Evolutionary conservation across 2,113 vertebrate genomes (phyloP), one percentile per base, ranked within the genome.

Genomic region (Ceyx melanurus): DNA sequence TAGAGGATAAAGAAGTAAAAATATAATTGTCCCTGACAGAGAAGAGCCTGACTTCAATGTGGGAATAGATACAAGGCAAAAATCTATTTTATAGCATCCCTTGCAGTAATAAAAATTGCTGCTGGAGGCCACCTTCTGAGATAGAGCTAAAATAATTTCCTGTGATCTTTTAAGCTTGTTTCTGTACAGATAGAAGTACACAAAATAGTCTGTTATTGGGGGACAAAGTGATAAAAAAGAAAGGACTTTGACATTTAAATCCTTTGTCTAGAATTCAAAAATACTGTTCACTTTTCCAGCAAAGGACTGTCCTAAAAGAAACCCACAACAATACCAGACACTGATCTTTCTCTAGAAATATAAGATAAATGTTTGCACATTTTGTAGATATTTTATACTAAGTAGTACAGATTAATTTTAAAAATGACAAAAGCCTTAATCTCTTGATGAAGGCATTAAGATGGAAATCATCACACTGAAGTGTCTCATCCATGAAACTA

Each of bases 71-170:
- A 78, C 15, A 74, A 92, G 46, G 70, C 18, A 75, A 90, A 92
- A 94, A 65, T 74, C 65, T 88, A 56, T 80, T 90, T 91, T 71
- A 77, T 37, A 74, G 33, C 18, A 48, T 26, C 61, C 28, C 68
- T 72, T 90, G 46, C 48, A 77, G 82, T 72, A 93, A 86, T 92
- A 83, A 88, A 93, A 89, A 72, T 35, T 92, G 50, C 42, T 81
- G 48, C 83, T 93, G 65, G 72, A 93, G 83, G 43, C 71, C 66
- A 94, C 82, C 68, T 80, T 79, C 89, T 88, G 79, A 83, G 57
- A 88, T 86, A 90, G 31, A 68, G 57, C 51, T 88, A 65, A 94
- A 91, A 89, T 81, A 80, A 88, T 90, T 94, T 88, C 29, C 77
- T 83, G 50, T 84, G 57, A 90, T 90, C 70, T 83, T 67, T 81